Evolutionary conservation across 2,888 invertebrate genomes (phyloP), one percentile per base, ranked within the genome.

Genomic region (Hymenopus coronatus): DNA sequence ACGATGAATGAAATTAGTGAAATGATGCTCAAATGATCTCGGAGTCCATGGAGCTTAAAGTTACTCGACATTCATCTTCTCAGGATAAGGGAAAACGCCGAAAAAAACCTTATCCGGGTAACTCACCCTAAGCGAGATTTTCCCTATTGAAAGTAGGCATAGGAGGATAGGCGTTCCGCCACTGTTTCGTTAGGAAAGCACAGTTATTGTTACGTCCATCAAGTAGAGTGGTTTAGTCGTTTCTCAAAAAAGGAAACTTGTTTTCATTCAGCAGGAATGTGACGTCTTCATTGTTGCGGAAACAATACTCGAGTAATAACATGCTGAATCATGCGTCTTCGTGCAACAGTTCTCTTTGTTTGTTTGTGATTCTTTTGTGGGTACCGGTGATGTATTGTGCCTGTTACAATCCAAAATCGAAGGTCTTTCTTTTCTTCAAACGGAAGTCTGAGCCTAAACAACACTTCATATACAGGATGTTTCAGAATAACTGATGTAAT

Each of bases 181-280:
- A 70, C 54, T 70, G 54, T 70, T 70, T 70, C 54, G 54, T 70
- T 20, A 70, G 25, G 25, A 70, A 20, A 25, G 15, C 54, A 25
- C 54, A 70, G 54, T 15, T 25, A 70, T 70, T 70, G 54, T 20
- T 20, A 70, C 54, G 54, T 70, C 54, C 54, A 70, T 70, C 54
- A 70, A 25, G 40, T 40, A 40, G 40, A 40, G 40, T 40, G 25
- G 25, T 70, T 20, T 70, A 70, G 20, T 70, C 54, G 54, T 25
- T 28, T 87, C 27, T 87, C 87, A 12, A 87, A 87, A 87, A 87
- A 87, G 87, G 87, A 87, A 87, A 87, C 87, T 87, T 87, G 87
- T 28, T 82, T 85, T 85, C 28, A 84, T 84, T 30, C 81, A 54
- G 54, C 54, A 85, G 85, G 85, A 85, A 85, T 70, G 85, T 46